Base-by-base conservation (phyloP, 2,797 vertebrate genomes). In the Alosa sapidissima region DNA sequence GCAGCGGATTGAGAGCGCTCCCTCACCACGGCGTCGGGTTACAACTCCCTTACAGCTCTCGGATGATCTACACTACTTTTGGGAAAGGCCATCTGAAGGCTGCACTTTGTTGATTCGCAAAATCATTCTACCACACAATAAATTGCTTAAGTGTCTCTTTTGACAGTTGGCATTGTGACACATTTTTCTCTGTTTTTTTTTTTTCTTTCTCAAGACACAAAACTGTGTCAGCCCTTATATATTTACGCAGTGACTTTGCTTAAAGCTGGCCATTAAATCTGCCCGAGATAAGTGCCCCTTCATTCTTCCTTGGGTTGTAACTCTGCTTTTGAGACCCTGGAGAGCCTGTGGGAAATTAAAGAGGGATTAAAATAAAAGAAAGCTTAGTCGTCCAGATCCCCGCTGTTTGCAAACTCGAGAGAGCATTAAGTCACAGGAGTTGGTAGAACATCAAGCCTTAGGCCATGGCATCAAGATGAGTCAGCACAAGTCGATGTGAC, bases 1-100 rank as follows among this genome's bases (percentile, higher is more conserved):
- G 89, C 89, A 89, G 82, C 19, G 41, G 2, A 78, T 21, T 8
- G 36, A 47, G 16, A 78, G 41, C 14, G 68, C 13, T 75, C 36
- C 36, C 68, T 41, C 68, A 75, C 68, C 36, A 21, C 14, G 4
- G 68, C 7, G 24, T 78, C 72, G 7, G 36, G 16, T 78, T 78
- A 19, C 72, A 78, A 21, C 41, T 41, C 41, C 1, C 19, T 5
- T 19, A 16, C 16, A 78, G 72, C 41, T 9, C 41, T 19, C 14
- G 1, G 16, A 78, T 78, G 72, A 78, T 21, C 41, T 45, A 78
- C 72, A 47, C 72, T 16, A 45, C 16, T 21, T 21, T 47, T 16
- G 68, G 33, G 68, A 72, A 5, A 41, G 36, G 36, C 68, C 16
- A 28, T 72, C 36, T 72, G 11, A 72, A 72, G 72, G 4, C 3